These are phyloP conservation scores for Tachypleus tridentatus DNA, from an alignment of 1,140 invertebrate species.

Conservation along the genomic window DNA sequence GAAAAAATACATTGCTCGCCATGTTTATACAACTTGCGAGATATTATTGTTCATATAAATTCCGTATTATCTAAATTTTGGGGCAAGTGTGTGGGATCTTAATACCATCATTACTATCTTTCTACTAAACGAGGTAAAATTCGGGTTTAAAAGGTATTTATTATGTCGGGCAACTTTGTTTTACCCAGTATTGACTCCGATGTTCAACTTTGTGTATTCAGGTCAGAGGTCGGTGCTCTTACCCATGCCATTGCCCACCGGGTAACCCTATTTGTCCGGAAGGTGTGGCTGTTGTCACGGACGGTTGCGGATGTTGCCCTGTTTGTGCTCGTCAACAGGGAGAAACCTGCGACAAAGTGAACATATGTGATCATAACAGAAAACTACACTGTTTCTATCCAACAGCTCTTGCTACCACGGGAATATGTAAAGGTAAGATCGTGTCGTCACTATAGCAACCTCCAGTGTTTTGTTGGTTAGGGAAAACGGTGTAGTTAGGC, in stretches of 20 bases:
- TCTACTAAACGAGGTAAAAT: too few relatives aligned
- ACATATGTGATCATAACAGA: conserved; percentile 31
- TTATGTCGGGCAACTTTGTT: too few relatives aligned
- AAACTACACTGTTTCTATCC: conserved; percentile 33
- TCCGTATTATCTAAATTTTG: too few relatives aligned
- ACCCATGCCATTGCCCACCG: conserved; percentile 29
- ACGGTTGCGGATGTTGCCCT: conserved; percentile 41
- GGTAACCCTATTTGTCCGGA: conserved; percentile 23
- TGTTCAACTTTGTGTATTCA: too few relatives aligned
- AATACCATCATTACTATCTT: too few relatives aligned
- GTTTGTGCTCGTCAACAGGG: conserved; percentile 40
- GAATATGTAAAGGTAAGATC: conserved; percentile 32
- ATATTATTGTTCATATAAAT: too few relatives aligned
- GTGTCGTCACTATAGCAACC: not conserved
- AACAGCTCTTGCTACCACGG: conserved; percentile 24
- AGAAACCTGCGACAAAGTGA: conserved; percentile 33
- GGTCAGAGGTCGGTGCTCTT: conserved; percentile 22
- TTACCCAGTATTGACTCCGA: too few relatives aligned
- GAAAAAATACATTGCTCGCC: too few relatives aligned
- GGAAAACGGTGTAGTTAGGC: too few relatives aligned
- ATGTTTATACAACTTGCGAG: too few relatives aligned
- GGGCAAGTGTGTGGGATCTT: too few relatives aligned
- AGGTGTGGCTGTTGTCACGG: conserved; percentile 34
- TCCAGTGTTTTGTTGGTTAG: not conserved
- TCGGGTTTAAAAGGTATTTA: too few relatives aligned